These are phyloP conservation scores for Chondrosia reniformis DNA, from an alignment of 37 sponge, comb jelly and placozoan genomes.

Conservation along the genomic window DNA sequence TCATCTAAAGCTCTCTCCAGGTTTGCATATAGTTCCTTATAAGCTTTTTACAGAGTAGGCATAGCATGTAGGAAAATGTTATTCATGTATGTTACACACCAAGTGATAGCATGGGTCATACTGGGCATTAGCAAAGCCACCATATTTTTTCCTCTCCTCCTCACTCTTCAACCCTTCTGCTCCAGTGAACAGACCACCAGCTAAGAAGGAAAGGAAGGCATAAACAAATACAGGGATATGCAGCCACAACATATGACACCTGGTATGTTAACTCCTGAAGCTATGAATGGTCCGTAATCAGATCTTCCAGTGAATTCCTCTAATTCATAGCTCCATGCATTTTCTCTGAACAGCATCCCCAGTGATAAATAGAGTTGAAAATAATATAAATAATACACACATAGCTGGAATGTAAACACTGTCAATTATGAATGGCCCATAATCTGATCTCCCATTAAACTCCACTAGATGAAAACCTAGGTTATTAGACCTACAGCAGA, in stretches of 20 bases:
- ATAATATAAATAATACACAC: not conserved
- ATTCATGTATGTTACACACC: constrained; percentile 42
- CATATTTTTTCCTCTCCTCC: constrained; percentile 39
- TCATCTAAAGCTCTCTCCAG: too few relatives aligned
- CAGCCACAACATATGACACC: constrained; percentile 26
- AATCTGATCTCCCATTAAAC: constrained; percentile 23
- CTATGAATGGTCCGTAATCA: constrained; percentile 86
- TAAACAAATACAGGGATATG: not conserved
- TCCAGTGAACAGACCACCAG: constrained; percentile 78
- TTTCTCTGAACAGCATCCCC: not conserved
- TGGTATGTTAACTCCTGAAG: constrained; percentile 48
- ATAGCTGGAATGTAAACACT: not conserved
- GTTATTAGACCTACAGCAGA: not conserved
- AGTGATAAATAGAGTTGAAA: not conserved
- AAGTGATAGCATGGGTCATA: constrained; percentile 84
- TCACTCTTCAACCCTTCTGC: constrained; percentile 64
- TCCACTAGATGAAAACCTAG: not conserved
- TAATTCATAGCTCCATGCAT: constrained; percentile 31
- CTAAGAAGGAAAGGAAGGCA: constrained; percentile 7
- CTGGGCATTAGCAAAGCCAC: constrained; percentile 67
- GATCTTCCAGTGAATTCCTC: constrained; percentile 72
- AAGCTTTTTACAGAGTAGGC: too few relatives aligned
- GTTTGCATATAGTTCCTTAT: too few relatives aligned
- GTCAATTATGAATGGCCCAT: constrained; percentile 22
- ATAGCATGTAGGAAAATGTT: too few relatives aligned